Conservation (phyloP, 2,888 invertebrate species). For the Brenthis daphne region DNA sequence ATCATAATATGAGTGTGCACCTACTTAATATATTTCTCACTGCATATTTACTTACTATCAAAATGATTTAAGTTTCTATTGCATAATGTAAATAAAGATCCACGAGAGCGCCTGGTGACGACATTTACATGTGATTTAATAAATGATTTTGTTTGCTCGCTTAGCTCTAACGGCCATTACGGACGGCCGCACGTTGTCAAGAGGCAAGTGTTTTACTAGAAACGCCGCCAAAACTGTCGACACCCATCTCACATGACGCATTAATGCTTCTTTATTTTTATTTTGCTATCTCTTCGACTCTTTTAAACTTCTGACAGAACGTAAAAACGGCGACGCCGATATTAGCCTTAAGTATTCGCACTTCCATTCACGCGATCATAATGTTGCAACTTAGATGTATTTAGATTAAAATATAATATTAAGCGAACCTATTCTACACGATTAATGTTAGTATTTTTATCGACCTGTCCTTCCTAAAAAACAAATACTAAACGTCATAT, state of each 20-base stretch:
- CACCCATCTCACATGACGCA: conserved; percentile 78
- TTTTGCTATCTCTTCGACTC: conserved; percentile 69
- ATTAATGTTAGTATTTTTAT: conserved; percentile 89
- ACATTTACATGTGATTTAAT: conserved; percentile 41
- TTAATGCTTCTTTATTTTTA: conserved; percentile 80
- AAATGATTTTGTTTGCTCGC: conserved; percentile 71
- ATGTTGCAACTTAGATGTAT: conserved; percentile 28
- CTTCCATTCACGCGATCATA: conserved; percentile 47
- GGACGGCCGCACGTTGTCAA: conserved; percentile 80
- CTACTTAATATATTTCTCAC: not conserved
- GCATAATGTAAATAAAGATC: conserved; percentile 4
- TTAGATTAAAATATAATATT: conserved; percentile 47
- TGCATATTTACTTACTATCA: conserved; percentile 6
- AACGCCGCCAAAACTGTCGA: conserved; percentile 74
- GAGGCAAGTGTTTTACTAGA: conserved; percentile 83
- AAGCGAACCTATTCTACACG: conserved; percentile 73
- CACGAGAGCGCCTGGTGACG: conserved; percentile 5
- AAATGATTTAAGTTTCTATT: conserved; percentile 5
- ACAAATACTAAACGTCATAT: conserved; percentile 68
- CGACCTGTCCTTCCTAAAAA: conserved; percentile 91
- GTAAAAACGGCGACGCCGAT: conserved; percentile 55
- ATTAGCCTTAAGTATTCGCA: conserved; percentile 44
- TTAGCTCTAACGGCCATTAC: conserved; percentile 82
- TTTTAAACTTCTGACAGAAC: conserved; percentile 51
- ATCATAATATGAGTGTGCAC: not conserved